A percentile compares a stretch with the other conserved stretches of the same genome.
Conservation (phyloP, 1,140 invertebrate genomes). For the Zaprionus kolodkinae region DNA sequence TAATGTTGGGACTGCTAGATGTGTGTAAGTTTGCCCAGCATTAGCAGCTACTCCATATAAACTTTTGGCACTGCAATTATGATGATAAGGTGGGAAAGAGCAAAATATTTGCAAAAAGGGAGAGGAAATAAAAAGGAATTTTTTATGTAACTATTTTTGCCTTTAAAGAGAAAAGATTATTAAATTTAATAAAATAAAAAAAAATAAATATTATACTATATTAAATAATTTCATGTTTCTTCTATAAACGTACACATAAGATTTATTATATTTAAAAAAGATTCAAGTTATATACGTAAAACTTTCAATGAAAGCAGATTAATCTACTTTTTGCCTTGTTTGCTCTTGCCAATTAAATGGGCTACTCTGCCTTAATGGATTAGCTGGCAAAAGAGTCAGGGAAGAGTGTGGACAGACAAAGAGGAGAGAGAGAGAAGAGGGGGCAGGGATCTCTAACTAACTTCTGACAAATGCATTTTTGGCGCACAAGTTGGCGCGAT, state of each 20-base stretch:
- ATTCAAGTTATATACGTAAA: too few species aligned
- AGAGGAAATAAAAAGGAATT: not conserved
- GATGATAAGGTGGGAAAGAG: constrained; percentile 57
- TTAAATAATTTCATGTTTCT: too few species aligned
- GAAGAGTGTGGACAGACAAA: not conserved
- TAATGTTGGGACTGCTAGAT: constrained; percentile 24
- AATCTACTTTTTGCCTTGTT: constrained; percentile 12
- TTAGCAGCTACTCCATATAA: constrained; percentile 9
- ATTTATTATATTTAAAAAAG: too few species aligned
- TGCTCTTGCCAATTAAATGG: constrained; percentile 33
- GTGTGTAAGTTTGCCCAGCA: constrained; percentile 12
- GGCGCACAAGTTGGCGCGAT: constrained; percentile 42
- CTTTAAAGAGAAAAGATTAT: too few species aligned
- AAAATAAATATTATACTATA: too few species aligned
- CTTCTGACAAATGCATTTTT: constrained; percentile 49
- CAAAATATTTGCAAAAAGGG: not conserved
- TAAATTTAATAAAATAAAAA: too few species aligned
- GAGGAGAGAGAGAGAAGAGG: not conserved
- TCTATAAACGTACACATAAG: too few species aligned
- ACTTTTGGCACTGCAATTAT: constrained; percentile 67
- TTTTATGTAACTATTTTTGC: too few species aligned
- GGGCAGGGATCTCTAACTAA: constrained; percentile 11
- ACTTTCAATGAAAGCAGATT: not conserved
- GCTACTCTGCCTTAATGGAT: not conserved
- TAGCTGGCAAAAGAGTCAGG: not conserved